A percentile compares a stretch with the other conserved stretches of the same genome.
Conservation (phyloP, 2,797 vertebrate genomes). For the Lepus oiostolus region DNA sequence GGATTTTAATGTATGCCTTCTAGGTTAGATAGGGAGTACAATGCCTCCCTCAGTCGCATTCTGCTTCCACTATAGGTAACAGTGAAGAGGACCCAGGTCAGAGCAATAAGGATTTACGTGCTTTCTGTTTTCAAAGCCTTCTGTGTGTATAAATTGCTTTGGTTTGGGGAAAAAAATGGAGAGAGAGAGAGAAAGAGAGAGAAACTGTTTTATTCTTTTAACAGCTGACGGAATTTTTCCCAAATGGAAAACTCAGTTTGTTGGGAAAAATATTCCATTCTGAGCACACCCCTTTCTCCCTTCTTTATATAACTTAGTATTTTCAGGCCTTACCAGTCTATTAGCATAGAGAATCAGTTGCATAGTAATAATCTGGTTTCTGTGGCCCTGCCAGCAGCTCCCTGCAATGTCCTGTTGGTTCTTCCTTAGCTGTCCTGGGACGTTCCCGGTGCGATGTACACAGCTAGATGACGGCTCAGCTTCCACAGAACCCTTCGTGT, state of each 20-base stretch:
- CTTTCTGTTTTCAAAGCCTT: background rate
- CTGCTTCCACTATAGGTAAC: background rate
- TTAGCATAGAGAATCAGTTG: background rate
- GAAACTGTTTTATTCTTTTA: background rate
- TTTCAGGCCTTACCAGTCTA: background rate
- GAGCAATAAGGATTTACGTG: background rate
- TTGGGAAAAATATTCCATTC: background rate
- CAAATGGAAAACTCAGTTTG: background rate
- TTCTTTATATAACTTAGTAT: background rate
- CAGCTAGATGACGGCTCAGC: background rate
- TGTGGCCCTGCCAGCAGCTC: background rate
- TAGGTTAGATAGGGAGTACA: background rate
- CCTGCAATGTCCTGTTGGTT: background rate
- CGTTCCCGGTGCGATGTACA: background rate
- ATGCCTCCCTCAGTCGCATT: background rate
- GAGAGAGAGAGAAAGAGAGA: background rate
- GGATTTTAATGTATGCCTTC: background rate
- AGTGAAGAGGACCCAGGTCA: background rate
- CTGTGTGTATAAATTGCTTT: background rate
- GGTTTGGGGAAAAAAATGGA: background rate
- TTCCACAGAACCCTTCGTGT: background rate
- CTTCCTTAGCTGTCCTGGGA: background rate
- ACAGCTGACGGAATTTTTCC: background rate
- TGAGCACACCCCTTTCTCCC: background rate
- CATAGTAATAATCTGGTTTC: background rate